Conservation (phyloP, 2,888 invertebrate genomes). For the Lasioglossum oenotherae region DNA sequence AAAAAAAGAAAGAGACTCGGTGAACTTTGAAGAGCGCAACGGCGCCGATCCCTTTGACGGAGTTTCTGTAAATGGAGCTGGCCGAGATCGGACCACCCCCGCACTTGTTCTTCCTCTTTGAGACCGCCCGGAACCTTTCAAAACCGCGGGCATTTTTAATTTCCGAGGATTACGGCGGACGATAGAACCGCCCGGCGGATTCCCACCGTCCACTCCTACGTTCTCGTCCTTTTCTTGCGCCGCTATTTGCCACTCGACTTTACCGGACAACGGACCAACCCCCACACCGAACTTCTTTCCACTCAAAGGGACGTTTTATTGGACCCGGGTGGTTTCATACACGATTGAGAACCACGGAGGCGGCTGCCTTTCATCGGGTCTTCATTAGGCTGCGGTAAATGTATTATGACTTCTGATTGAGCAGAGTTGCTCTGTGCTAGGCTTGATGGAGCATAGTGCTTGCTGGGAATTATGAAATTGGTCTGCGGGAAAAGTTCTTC, state of each 20-base stretch:
- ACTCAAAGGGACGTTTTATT: neutral
- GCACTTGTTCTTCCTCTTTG: conserved; percentile 55
- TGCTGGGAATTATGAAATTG: no score
- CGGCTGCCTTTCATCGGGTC: conserved; percentile 83
- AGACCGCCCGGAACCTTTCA: conserved; percentile 62
- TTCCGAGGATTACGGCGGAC: conserved; percentile 80
- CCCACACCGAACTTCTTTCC: neutral
- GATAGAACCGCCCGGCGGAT: conserved; percentile 16
- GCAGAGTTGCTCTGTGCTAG: conserved; percentile 40
- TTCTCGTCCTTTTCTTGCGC: conserved; percentile 48
- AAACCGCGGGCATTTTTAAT: conserved; percentile 82
- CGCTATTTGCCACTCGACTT: conserved; percentile 67
- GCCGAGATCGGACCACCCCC: conserved; percentile 29
- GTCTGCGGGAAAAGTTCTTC: no score
- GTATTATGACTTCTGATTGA: conserved; percentile 85
- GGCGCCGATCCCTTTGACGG: conserved; percentile 82
- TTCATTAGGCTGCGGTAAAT: conserved; percentile 84
- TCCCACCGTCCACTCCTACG: conserved; percentile 4
- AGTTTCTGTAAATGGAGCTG: conserved; percentile 84
- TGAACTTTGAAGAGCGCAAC: conserved; percentile 76
- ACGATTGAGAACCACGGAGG: conserved; percentile 74
- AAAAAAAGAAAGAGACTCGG: neutral
- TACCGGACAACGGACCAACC: neutral
- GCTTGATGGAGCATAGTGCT: neutral
- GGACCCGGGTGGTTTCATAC: neutral